A percentile compares a stretch with the other conserved stretches of the same genome.
Conservation (phyloP, 2,113 vertebrate genomes). For the Lophius piscatorius region DNA sequence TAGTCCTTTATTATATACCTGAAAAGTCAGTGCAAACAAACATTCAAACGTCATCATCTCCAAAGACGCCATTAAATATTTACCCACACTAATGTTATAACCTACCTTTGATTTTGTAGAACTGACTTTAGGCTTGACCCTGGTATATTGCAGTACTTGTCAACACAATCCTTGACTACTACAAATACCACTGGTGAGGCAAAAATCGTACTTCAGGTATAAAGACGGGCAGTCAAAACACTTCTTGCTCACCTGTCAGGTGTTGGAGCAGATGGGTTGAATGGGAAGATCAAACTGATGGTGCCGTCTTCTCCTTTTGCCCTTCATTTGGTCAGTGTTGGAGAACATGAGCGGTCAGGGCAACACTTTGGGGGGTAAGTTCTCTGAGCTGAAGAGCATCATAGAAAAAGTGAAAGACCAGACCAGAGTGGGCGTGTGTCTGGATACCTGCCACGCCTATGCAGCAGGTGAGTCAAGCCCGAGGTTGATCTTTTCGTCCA, state of each 20-base stretch:
- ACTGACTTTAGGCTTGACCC: conserved; percentile 2
- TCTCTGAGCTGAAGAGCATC: conserved; percentile 79
- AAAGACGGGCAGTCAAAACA: neutral
- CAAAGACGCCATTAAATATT: too few relatives aligned
- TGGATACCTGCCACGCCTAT: conserved; percentile 85
- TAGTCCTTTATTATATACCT: too few relatives aligned
- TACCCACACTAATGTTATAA: too few relatives aligned
- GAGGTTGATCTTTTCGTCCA: neutral
- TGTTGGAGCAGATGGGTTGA: neutral
- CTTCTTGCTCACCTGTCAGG: neutral
- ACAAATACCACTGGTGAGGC: conserved; percentile 1
- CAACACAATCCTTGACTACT: neutral
- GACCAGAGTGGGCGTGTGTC: conserved; percentile 79
- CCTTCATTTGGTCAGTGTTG: conserved; percentile 65
- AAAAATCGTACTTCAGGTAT: neutral
- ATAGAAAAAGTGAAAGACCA: conserved; percentile 80
- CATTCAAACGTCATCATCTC: neutral
- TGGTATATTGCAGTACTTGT: too few relatives aligned
- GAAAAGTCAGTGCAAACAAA: too few relatives aligned
- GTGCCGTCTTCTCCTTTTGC: neutral
- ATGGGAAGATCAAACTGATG: neutral
- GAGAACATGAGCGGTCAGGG: conserved; percentile 86
- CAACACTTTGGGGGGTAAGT: conserved; percentile 78
- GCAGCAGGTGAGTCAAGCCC: conserved; percentile 74
- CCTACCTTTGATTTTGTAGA: neutral